Evolutionary conservation across 1,140 invertebrate genomes (phyloP).

Genomic region (Pinna nobilis): DNA sequence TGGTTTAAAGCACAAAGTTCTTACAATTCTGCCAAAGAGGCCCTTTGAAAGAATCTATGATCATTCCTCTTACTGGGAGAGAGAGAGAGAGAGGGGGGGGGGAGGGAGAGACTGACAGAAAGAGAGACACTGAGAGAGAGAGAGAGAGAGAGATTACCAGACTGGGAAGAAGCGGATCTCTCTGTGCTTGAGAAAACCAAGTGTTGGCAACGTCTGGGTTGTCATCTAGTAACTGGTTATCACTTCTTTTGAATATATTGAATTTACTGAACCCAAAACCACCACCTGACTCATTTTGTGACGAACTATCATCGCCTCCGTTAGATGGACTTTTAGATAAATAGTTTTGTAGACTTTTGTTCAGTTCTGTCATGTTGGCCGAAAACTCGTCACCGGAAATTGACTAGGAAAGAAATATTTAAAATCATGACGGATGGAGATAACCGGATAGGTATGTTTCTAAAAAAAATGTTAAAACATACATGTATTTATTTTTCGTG

Average conservation of each 20-base stretch:
- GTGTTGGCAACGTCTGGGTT: slow-evolving; percentile 57
- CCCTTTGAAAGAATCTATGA: too few relatives aligned
- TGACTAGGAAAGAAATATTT: too few relatives aligned
- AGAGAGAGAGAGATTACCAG: slow-evolving; percentile 46
- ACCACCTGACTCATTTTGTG: slow-evolving; percentile 24
- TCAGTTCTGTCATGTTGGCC: slow-evolving; percentile 50
- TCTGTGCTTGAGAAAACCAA: slow-evolving; percentile 70
- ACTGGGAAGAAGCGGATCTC: slow-evolving; percentile 66
- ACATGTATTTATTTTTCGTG: too few relatives aligned
- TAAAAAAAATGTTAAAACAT: too few relatives aligned
- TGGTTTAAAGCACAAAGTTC: not conserved
- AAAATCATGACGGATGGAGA: too few relatives aligned
- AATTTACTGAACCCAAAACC: slow-evolving; percentile 52
- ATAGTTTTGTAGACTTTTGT: slow-evolving; percentile 49
- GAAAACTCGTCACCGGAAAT: too few relatives aligned
- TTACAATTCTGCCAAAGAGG: not conserved
- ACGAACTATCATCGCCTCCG: slow-evolving; percentile 15
- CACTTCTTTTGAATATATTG: slow-evolving; percentile 42
- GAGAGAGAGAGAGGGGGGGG: not conserved
- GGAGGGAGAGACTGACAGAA: not conserved
- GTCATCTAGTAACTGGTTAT: slow-evolving; percentile 33
- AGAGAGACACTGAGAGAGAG: not conserved
- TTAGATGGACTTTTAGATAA: slow-evolving; percentile 48
- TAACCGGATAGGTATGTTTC: too few relatives aligned
- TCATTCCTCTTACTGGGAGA: too few relatives aligned